Evolutionary conservation across 2,113 vertebrate genomes (phyloP).

Genomic region (Chamaea fasciata): DNA sequence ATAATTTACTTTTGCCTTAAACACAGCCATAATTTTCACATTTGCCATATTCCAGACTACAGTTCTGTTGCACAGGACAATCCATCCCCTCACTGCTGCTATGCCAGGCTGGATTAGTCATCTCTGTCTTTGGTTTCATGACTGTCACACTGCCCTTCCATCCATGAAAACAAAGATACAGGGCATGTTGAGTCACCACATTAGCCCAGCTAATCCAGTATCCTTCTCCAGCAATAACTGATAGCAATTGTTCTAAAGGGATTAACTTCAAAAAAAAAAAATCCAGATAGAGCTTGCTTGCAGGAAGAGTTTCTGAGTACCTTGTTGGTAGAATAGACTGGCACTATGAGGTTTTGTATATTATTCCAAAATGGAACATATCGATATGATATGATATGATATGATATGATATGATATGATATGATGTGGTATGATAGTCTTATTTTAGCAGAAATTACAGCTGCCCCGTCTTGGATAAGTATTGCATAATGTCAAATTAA

Average conservation of each 20-base stretch:
- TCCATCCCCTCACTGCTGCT: not conserved
- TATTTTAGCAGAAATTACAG: not conserved
- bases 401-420: not conserved
- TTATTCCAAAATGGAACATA: not conserved
- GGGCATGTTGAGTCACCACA: not conserved
- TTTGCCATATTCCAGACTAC: not conserved
- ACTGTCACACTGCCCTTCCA: not conserved
- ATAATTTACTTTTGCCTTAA: not conserved
- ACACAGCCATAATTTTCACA: not conserved
- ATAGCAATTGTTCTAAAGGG: not conserved
- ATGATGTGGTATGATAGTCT: not conserved
- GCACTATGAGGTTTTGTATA: not conserved
- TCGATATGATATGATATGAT: not conserved
- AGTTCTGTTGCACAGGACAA: not conserved
- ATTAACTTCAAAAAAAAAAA: not conserved
- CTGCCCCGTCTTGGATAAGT: not conserved
- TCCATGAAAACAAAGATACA: not conserved
- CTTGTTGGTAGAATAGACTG: not conserved
- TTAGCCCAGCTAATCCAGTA: not conserved
- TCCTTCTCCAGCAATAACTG: not conserved
- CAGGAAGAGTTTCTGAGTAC: not conserved
- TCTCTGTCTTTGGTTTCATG: not conserved
- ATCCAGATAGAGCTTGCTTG: not conserved
- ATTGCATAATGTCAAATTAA: not conserved
- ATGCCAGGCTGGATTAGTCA: not conserved